Evolutionary conservation across 2,797 vertebrate genomes (phyloP).

Genomic region (Macrochelys suwanniensis): DNA sequence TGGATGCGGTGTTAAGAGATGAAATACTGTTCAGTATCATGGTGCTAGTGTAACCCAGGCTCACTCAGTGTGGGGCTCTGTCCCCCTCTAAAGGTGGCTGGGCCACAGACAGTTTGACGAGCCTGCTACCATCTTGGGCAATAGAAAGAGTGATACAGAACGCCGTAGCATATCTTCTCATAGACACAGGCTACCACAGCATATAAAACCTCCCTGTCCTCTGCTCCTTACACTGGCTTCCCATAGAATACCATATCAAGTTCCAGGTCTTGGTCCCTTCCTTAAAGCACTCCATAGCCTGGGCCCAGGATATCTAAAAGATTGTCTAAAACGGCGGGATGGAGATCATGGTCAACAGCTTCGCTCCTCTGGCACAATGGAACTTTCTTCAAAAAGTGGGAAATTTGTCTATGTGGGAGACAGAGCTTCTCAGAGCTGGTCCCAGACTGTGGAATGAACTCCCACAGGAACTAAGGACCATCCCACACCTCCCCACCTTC

Average conservation of each 20-base stretch:
- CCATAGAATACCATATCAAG: neutral
- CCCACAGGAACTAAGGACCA: neutral
- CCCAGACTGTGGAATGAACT: neutral
- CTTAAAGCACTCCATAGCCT: neutral
- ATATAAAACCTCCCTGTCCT: neutral
- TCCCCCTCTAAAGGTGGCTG: neutral
- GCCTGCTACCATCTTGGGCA: neutral
- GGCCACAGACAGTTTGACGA: neutral
- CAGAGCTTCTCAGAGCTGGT: neutral
- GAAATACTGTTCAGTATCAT: neutral
- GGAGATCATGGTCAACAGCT: neutral
- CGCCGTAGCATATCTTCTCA: neutral
- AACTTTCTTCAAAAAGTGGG: neutral
- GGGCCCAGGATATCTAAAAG: neutral
- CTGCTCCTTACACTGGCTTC: neutral
- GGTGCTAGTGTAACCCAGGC: neutral
- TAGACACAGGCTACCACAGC: neutral
- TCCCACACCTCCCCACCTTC: neutral
- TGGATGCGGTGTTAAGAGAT: neutral
- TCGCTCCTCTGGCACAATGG: neutral
- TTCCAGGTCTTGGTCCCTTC: neutral
- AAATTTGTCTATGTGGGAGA: neutral
- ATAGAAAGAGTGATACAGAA: neutral
- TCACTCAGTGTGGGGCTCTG: neutral
- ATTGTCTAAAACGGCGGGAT: neutral